Base-by-base conservation (phyloP, 2,113 vertebrate species). In the Gambusia affinis region DNA sequence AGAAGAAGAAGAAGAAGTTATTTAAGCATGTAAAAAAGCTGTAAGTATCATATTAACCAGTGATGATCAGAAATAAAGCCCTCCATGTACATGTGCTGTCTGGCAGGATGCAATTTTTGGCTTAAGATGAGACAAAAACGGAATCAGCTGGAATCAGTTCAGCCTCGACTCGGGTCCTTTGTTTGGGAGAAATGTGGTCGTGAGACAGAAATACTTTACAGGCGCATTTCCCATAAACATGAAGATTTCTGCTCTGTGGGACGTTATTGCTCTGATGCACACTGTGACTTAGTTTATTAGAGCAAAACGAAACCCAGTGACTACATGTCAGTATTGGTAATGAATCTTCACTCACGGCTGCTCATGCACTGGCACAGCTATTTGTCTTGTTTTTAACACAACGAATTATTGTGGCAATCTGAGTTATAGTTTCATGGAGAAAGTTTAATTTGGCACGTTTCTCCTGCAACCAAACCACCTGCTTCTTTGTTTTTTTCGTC, bases 21-120 rank as follows among this genome's bases (percentile, higher is more conserved):
- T 94, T 93, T 94, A 94, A 94, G 89, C 89, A 89, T 92, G 88
- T 89, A 87, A 83, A 90, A 88, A 88, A 54, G 30, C 27, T 89
- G 75, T 89, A 89, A 91, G 89, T 88, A 89, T 87, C 74, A 75
- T 92, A 84, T 72, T 91, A 90, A 79, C 88, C 84, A 70, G 67
- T 89, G 84, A 92, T 89, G 86, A 85, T 75, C 72, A 79, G 70
- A 85, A 94, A 92, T 92, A 94, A 94, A 93, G 90, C 73, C 39
- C 73, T 91, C 76, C 64, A 73, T 83, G 47, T 75, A 77, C 75
- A 78, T 73, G 30, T 72, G 54, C 28, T 78, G 60, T 84, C 39
- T 75, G 60, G 72, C 87, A 74, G 60, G 57, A 75, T 64, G 47
- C 30, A 70, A 60, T 66, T 78, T 78, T 75, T 17, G 24, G 12